These are phyloP conservation scores for Hermodice carunculata DNA, from an alignment of 2,888 invertebrate genomes.

Conservation along the genomic window DNA sequence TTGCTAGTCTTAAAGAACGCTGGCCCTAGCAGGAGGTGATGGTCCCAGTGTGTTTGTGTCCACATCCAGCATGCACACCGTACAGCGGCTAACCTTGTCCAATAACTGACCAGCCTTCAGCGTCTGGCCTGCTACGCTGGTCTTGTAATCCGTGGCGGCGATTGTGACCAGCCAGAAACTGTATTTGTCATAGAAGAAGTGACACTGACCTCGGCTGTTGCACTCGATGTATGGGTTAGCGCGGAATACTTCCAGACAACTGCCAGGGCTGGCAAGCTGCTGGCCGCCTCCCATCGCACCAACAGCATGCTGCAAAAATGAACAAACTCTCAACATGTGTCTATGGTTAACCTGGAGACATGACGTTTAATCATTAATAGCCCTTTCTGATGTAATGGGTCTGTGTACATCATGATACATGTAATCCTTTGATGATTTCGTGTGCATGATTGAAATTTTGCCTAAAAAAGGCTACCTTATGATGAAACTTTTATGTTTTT, in stretches of 20 bases:
- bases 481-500: too few relatives aligned
- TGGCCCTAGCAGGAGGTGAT: too few relatives aligned
- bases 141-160: background rate
- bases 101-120: conserved; percentile 3
- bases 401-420: too few relatives aligned
- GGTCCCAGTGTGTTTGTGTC: too few relatives aligned
- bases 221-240: conserved; percentile 69
- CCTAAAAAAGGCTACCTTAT: too few relatives aligned
- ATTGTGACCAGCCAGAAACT: conserved; percentile 97
- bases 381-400: too few relatives aligned
- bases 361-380: too few relatives aligned
- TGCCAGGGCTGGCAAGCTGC: conserved; percentile 47
- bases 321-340: background rate
- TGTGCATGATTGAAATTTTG: too few relatives aligned
- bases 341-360: too few relatives aligned
- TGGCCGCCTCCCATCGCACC: conserved; percentile 49
- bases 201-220: conserved; percentile 51
- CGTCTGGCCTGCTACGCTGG: background rate
- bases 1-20: too few relatives aligned
- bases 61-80: conserved; percentile 3
- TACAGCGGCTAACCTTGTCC: background rate
- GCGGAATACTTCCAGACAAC: conserved; percentile 57
- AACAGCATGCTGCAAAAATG: conserved; percentile 42
- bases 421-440: too few relatives aligned
- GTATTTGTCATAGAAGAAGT: conserved; percentile 83